phyloP scores from a whole-genome alignment of 2,797 vertebrate genomes.

The Lithobates pipiens region DNA sequence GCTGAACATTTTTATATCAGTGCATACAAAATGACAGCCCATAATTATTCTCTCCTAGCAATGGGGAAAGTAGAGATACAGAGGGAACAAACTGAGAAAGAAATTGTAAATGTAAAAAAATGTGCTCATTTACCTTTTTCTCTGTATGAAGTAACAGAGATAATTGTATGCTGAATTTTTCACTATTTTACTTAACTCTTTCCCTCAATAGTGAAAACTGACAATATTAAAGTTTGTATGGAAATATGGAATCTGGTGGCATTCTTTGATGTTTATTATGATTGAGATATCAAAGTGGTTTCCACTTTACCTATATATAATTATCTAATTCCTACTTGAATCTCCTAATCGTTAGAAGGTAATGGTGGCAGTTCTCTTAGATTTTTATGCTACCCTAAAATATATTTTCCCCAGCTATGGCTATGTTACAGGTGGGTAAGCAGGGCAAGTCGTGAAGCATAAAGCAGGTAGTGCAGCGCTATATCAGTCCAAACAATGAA shows the following conservation, averaged over 20 bases:
- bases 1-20: constrained; percentile 59
- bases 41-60: constrained; percentile 58
- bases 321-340: too few relatives aligned
- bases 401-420: too few relatives aligned
- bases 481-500: too few relatives aligned
- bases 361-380: too few relatives aligned
- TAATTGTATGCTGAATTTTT: background rate
- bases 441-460: too few relatives aligned
- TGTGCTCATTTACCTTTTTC: constrained; percentile 32
- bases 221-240: background rate
- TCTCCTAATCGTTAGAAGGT: too few relatives aligned
- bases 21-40: constrained; percentile 60
- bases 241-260: background rate
- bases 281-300: too few relatives aligned
- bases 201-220: background rate
- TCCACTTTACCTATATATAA: too few relatives aligned
- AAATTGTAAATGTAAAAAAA: constrained; percentile 44
- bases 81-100: constrained; percentile 53
- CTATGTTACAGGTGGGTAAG: too few relatives aligned
- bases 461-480: too few relatives aligned
- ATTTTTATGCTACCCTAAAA: too few relatives aligned
- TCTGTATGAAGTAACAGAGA: background rate
- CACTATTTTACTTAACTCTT: background rate
- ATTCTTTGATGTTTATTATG: background rate
- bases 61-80: constrained; percentile 43